A percentile compares a stretch with the other conserved stretches of the same genome.
Evolutionary conservation across 2,888 invertebrate genomes (phyloP).

Genomic region (Dexiosoma caninum): DNA sequence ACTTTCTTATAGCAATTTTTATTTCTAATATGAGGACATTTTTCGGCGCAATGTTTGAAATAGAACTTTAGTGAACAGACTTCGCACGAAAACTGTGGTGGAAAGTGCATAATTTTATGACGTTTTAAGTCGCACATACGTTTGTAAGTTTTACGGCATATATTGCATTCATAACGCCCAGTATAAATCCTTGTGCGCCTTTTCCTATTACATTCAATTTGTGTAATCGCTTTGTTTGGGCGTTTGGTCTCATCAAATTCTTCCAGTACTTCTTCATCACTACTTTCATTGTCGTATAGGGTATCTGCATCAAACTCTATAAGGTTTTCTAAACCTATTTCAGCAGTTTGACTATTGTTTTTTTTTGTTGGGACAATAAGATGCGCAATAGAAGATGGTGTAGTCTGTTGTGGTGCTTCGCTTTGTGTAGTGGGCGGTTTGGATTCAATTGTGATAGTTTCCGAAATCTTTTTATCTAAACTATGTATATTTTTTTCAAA

Average conservation of each 20-base stretch:
- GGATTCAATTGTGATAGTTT: background rate
- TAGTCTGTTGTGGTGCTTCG: background rate
- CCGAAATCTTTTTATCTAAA: background rate
- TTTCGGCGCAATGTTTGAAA: slow-evolving; percentile 13
- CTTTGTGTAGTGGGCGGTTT: background rate
- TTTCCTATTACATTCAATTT: background rate
- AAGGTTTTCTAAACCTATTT: background rate
- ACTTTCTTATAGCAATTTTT: background rate
- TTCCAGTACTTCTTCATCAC: slow-evolving; percentile 17
- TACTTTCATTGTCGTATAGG: slow-evolving; percentile 32
- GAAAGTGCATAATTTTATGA: slow-evolving; percentile 40
- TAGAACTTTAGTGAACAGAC: slow-evolving; percentile 31
- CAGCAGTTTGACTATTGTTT: background rate
- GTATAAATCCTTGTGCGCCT: background rate
- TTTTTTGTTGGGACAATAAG: background rate
- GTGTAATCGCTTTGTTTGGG: background rate
- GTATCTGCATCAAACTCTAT: slow-evolving; percentile 51
- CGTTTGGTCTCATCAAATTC: slow-evolving; percentile 19
- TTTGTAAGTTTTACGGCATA: slow-evolving; percentile 35
- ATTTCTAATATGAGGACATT: slow-evolving; percentile 12
- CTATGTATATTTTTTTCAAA: background rate
- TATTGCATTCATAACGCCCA: slow-evolving; percentile 44
- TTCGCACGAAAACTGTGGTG: slow-evolving; percentile 37
- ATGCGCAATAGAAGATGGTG: background rate
- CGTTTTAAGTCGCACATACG: slow-evolving; percentile 32